Evolutionary conservation across 2,113 vertebrate genomes (phyloP), one percentile per base, ranked within the genome.

Genomic region (Rhineura floridana): DNA sequence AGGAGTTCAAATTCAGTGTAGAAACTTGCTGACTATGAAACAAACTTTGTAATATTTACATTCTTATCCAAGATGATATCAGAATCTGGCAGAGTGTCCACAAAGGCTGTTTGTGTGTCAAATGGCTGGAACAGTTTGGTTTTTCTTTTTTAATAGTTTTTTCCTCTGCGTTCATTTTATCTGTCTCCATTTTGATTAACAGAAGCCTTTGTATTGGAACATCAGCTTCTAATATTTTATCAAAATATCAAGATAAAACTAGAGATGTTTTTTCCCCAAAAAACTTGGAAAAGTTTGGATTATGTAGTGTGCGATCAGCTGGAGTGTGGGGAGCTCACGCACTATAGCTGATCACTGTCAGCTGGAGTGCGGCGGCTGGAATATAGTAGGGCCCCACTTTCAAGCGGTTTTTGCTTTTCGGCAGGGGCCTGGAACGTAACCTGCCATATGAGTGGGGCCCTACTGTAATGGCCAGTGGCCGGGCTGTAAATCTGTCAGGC

Each of bases 51-150:
- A 1, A 0, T 93, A 90, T 93, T 96, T 95, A 91, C 92, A 96
- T 95, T 95, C 95, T 93, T 95, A 93, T 95, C 90, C 87, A 93
- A 91, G 93, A 93, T 95, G 86, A 93, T 95, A 94, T 76, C 91
- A 92, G 90, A 85, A 78, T 94, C 94, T 95, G 95, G 78, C 93
- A 91, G 90, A 89, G 91, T 87, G 85, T 90, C 90, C 91, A 33
- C 21, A 87, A 75, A 48, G 36, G 67, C 42, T 21, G 52, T 73
- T 76, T 76, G 70, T 67, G n/a, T 50, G 42, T 73, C 39, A 73
- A 81, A 82, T 15, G 30, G 42, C 52, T 44, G 90, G 88, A 91
- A 90, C 89, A 84, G 90, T 86, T 88, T 82, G 88, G 92, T 93
- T 86, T 95, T 84, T 96, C 90, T 44, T 90, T 95, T 96, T 95